These are phyloP conservation scores for Ischnus inquisitorius DNA, from an alignment of 2,888 invertebrate species.

Conservation along the genomic window DNA sequence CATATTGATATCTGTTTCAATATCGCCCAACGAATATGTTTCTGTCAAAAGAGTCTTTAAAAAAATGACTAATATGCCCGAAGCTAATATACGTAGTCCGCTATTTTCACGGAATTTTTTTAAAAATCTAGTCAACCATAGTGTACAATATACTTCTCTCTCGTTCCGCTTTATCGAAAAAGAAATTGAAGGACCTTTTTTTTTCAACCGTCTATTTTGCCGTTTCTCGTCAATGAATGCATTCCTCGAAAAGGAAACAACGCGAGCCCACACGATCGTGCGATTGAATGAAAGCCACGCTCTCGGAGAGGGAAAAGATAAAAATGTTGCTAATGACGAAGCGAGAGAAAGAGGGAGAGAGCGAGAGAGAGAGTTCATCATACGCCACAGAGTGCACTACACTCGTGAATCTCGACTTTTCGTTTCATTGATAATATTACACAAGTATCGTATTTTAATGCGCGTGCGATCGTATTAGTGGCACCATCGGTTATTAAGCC, in stretches of 20 bases:
- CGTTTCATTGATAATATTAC: conserved; percentile 51
- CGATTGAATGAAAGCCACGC: conserved; percentile 54
- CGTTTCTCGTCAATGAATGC: conserved; percentile 18
- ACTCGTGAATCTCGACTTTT: conserved; percentile 41
- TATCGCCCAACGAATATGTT: too few species aligned
- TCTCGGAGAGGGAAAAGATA: conserved; percentile 42
- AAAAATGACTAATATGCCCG: too few species aligned
- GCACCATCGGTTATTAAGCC: conserved; percentile 49
- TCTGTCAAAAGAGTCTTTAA: too few species aligned
- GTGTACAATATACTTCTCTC: too few species aligned
- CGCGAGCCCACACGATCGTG: not conserved
- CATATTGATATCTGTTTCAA: too few species aligned
- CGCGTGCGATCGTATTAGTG: conserved; percentile 33
- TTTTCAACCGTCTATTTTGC: not conserved
- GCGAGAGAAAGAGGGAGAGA: not conserved
- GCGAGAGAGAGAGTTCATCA: conserved; percentile 29
- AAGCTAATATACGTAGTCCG: too few species aligned
- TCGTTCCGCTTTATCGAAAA: too few species aligned
- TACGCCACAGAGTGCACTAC: conserved; percentile 9
- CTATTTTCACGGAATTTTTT: too few species aligned
- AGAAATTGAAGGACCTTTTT: not conserved
- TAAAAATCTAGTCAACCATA: too few species aligned
- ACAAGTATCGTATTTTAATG: conserved; percentile 2
- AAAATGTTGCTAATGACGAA: conserved; percentile 45
- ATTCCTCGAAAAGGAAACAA: conserved; percentile 17